Evolutionary conservation across 53 echinoderm and acorn worm species (phyloP), one percentile per base, ranked within the genome.

Genomic region (Pentamera pediparva): DNA sequence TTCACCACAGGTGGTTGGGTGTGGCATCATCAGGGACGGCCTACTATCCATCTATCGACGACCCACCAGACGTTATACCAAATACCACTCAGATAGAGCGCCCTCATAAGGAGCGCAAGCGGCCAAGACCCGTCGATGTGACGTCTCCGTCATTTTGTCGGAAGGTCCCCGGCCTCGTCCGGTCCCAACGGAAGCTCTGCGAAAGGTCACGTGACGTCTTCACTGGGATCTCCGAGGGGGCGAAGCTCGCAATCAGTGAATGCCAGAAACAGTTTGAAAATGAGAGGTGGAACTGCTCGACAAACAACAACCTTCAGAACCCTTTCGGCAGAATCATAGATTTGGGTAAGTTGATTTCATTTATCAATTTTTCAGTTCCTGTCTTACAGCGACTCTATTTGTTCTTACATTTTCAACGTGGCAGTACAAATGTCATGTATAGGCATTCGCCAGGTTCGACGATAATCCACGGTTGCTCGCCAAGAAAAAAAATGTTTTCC

Each of bases 281-380:
- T 28, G 90, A 90, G 63, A 81, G 94, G 37, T 94, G 94, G 94
- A 94, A 94, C 82, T 94, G 94, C 39, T 82, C 94, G 3, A 78
- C 86, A 27, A 69, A 83, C 43, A 77, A 74, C 26, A 61, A 81
- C 39, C 77, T 75, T 18, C 78, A 85, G 47, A 87, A 87, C 37
- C 87, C 84, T 3, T 90, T 94, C 34, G 90, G 87, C n/a, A 82
- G 76, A 59, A 75, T 87, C 13, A 75, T 94, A 5, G 59, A 78
- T 41, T 77, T 76, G 63, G 94, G 94, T 90, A 59, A 56, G 60
- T 59, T 27, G 6, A 26, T 8, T 50, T 25, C 21, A 55, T 55
- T 54, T 54, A 41, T 41, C 15, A 15, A 15, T 54, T 54, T 26
- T 22, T 54, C 19, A 15, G 8, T 9, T 4, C 12, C 19, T 15